phyloP scores from a whole-genome alignment of 2,888 invertebrate species.

The Drosophila testacea region DNA sequence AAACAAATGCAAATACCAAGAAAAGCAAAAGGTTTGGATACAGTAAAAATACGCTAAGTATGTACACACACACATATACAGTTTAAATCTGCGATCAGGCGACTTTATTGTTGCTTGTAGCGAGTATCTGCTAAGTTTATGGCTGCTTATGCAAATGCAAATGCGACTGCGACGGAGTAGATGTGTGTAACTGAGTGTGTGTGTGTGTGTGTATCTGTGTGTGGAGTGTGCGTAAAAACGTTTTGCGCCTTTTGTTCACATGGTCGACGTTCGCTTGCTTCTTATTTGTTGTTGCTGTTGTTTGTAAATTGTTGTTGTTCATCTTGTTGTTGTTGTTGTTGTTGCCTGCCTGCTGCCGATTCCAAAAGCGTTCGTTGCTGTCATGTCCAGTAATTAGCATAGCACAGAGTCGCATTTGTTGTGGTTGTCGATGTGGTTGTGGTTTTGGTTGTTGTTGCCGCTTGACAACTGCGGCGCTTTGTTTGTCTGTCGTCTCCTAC shows the following conservation, averaged over 20 bases:
- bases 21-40: conserved; percentile 40
- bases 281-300: conserved; percentile 21
- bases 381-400: conserved; percentile 81
- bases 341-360: conserved; percentile 44
- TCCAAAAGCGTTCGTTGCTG: conserved; percentile 67
- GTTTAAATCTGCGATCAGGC: conserved; percentile 46
- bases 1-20: conserved; percentile 33
- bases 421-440: not conserved
- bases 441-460: conserved; percentile 14
- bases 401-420: conserved; percentile 70
- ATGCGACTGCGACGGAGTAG: conserved; percentile 48
- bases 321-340: conserved; percentile 8
- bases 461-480: conserved; percentile 75
- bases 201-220: conserved; percentile 22
- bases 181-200: conserved; percentile 14
- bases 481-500: conserved; percentile 51
- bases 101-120: conserved; percentile 33
- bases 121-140: conserved; percentile 57
- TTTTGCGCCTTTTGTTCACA: conserved; percentile 80
- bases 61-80: conserved; percentile 15
- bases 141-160: conserved; percentile 79
- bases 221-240: conserved; percentile 75
- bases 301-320: conserved; percentile 4
- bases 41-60: conserved; percentile 43
- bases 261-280: conserved; percentile 48